Evolutionary conservation across 2,113 vertebrate genomes (phyloP), one percentile per base, ranked within the genome.

Genomic region (Thalassarche chlororhynchos): DNA sequence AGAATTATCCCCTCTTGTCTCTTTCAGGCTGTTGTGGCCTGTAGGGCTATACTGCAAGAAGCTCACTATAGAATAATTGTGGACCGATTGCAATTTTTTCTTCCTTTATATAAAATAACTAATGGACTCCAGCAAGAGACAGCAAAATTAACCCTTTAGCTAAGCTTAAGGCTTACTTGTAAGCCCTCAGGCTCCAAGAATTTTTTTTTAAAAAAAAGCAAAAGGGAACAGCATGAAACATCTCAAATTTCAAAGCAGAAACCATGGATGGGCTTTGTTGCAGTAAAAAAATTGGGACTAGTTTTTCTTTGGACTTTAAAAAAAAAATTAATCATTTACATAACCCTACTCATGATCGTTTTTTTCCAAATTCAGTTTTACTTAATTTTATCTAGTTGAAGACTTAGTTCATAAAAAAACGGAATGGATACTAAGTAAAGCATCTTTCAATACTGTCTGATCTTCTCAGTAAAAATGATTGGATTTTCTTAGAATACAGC

Each of bases 271-370:
- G 13, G 9, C 7, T 66, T 70, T 42, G 23, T 46, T 92, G 58
- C 24, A 32, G 11, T 51, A 38, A 87, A 84, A 76, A 58, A 55
- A 17, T 3, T 2, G 3, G 0, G 2, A 47, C 2, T 16, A 20
- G 19, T 18, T 60, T 77, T 61, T 82, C 5, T 19, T 44, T 62
- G 17, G 6, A 44, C 13, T 58, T 29, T 1, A 44, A 60, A 75
- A 36, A 12, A 21, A 81, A 72, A 74, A 31, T 25, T 19, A 71
- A 2, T 44, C 0, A 54, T 66, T 78, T 70, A 61, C 17, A 36
- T 46, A 82, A 66, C 14, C 2, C 6, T 71, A 38, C 6, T 14
- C 20, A 24, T 23, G 13, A 18, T 18, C 8, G 0, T 1, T 14
- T 51, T 31, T 72, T 66, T 1, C 1, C 14, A 60, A 17, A 78